These are phyloP conservation scores for Lycopodina hypogea DNA, from an alignment of 37 sponge, comb jelly and placozoan species.

Conservation along the genomic window DNA sequence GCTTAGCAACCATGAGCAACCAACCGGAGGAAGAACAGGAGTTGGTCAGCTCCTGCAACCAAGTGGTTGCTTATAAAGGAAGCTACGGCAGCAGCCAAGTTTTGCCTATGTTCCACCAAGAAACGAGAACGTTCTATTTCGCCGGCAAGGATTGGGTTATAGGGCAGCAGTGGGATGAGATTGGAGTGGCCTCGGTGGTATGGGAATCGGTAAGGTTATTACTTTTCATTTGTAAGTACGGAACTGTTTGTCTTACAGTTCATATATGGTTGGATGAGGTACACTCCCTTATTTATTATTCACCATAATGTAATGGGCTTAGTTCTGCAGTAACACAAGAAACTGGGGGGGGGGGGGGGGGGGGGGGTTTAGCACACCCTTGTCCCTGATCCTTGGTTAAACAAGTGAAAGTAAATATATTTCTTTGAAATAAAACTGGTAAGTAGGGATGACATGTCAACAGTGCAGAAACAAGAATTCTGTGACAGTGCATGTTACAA, in stretches of 20 bases:
- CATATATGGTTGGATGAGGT: neutral
- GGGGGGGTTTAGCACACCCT: no score
- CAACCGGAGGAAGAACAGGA: neutral
- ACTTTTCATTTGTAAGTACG: neutral
- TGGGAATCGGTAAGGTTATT: conserved; percentile 68
- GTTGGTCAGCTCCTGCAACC: neutral
- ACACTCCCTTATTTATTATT: neutral
- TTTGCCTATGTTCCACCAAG: conserved; percentile 24
- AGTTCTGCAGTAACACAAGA: no score
- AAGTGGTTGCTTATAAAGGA: conserved; percentile 19
- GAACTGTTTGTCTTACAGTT: neutral
- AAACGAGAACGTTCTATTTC: conserved; percentile 23
- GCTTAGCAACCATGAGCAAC: neutral
- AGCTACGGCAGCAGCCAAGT: neutral
- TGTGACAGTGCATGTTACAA: no score
- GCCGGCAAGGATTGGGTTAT: conserved; percentile 34
- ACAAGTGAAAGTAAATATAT: no score
- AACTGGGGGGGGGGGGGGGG: no score
- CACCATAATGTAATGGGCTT: no score
- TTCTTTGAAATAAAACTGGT: no score
- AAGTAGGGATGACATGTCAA: no score
- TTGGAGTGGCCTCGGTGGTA: conserved; percentile 64
- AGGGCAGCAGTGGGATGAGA: conserved; percentile 47
- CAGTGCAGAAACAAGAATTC: no score
- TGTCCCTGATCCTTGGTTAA: no score